Evolutionary conservation across 64 coral and sea anemone species (phyloP).

Genomic region (Actinia equina): DNA sequence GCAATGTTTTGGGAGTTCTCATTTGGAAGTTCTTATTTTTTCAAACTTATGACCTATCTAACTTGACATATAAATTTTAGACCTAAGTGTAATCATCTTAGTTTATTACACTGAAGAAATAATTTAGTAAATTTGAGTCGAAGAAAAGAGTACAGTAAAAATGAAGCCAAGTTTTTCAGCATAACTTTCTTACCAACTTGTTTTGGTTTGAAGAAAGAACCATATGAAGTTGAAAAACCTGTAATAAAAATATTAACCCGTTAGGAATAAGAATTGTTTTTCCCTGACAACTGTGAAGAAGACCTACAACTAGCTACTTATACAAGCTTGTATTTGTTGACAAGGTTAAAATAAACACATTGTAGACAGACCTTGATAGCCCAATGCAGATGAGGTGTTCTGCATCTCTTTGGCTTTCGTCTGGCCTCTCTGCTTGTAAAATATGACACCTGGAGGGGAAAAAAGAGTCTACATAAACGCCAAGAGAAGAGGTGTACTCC

Average conservation of each 20-base stretch:
- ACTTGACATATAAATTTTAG: too few relatives aligned
- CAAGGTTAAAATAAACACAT: background rate
- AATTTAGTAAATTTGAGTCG: background rate
- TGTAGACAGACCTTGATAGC: conserved; percentile 13
- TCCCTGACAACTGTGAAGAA: too few relatives aligned
- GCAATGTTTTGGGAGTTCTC: too few relatives aligned
- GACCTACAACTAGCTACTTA: too few relatives aligned
- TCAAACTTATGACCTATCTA: too few relatives aligned
- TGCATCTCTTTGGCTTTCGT: background rate
- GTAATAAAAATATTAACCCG: background rate
- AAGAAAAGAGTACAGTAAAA: background rate
- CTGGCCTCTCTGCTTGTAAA: background rate
- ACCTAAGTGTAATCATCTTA: too few relatives aligned
- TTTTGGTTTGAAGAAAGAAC: conserved; percentile 36
- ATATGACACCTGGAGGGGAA: background rate
- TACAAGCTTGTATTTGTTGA: too few relatives aligned
- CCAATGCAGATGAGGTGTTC: background rate
- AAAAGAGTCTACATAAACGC: background rate
- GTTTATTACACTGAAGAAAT: too few relatives aligned
- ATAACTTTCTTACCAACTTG: conserved; percentile 22
- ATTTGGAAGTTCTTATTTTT: too few relatives aligned
- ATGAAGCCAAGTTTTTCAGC: background rate
- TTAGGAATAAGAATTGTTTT: background rate
- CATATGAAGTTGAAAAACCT: conserved; percentile 44
- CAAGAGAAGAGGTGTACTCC: too few relatives aligned